Conservation (phyloP, 1,140 invertebrate species). For the Acyrthosiphon pisum region DNA sequence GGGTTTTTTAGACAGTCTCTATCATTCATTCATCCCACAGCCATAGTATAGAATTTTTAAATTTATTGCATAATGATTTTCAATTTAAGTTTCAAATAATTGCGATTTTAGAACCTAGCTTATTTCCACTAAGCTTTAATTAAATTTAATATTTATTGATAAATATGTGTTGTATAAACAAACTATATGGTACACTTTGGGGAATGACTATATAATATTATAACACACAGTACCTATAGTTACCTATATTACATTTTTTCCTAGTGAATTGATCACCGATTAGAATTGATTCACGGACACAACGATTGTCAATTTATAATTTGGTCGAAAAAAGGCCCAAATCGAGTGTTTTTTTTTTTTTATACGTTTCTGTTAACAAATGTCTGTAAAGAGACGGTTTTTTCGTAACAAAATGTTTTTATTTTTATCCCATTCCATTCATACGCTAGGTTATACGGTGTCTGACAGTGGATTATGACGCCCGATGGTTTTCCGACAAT, state of each 20-base stretch:
- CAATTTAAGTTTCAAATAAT: neutral
- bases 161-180: neutral
- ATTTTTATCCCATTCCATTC: neutral
- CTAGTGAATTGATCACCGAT: neutral
- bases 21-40: neutral
- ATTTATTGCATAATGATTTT: neutral
- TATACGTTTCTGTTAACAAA: neutral
- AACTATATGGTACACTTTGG: neutral
- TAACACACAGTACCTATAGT: no score
- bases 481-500: neutral
- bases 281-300: neutral
- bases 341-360: neutral
- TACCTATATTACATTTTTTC: neutral
- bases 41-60: neutral
- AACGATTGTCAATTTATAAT: neutral
- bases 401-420: neutral
- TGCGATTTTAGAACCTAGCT: neutral
- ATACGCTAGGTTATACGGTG: neutral
- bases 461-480: neutral
- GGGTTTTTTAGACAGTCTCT: neutral
- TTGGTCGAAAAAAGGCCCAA: neutral
- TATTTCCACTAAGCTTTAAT: no score
- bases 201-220: no score
- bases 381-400: neutral
- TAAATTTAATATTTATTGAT: no score